Conservation (phyloP, 2,113 vertebrate species). For the Oncorhynchus keta region DNA sequence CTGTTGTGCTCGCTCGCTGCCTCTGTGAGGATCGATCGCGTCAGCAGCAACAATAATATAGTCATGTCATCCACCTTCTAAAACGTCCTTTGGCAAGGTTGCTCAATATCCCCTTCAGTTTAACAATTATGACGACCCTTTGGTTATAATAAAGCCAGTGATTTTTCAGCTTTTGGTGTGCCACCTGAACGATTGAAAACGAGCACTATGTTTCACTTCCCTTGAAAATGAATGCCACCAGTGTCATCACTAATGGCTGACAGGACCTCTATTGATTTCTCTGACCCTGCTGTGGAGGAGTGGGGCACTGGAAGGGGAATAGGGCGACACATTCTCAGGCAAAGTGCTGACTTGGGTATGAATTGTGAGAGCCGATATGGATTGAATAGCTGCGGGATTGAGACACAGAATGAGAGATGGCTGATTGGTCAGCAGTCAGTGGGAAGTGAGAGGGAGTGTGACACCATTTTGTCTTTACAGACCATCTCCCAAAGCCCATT, state of each 20-base stretch:
- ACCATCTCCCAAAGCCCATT: neutral
- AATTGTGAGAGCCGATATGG: conserved; percentile 25
- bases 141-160: too few relatives aligned
- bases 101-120: too few relatives aligned
- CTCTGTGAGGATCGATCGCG: conserved; percentile 22
- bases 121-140: too few relatives aligned
- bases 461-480: neutral
- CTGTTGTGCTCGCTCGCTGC: conserved; percentile 12
- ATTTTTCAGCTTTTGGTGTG: too few relatives aligned
- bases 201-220: too few relatives aligned
- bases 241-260: conserved; percentile 3
- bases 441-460: neutral
- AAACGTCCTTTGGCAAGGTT: too few relatives aligned
- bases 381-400: conserved; percentile 10
- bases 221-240: neutral
- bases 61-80: neutral
- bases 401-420: neutral
- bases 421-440: conserved; percentile 2
- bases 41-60: conserved; percentile 5
- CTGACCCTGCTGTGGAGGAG: conserved; percentile 12
- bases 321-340: conserved; percentile 20
- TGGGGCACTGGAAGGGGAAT: conserved; percentile 18
- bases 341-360: conserved; percentile 33
- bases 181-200: too few relatives aligned
- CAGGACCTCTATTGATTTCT: conserved; percentile 34